A percentile compares a stretch with the other conserved stretches of the same genome.
phyloP scores from a whole-genome alignment of 2,888 invertebrate genomes.

The Chydorus sphaericus region DNA sequence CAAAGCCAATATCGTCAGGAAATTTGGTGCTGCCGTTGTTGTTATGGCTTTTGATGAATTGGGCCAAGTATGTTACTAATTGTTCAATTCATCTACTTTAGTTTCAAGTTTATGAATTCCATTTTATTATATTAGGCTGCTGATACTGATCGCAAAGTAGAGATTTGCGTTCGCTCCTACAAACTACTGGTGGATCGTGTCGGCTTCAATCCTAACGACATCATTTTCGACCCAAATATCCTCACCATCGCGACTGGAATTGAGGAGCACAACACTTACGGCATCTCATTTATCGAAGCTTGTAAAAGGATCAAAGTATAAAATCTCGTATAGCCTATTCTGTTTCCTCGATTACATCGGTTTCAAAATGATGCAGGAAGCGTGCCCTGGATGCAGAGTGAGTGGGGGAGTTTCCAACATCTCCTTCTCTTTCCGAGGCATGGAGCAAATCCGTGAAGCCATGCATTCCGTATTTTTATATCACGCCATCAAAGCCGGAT shows the following conservation, averaged over 20 bases:
- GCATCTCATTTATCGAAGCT: slow-evolving; percentile 37
- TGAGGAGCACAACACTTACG: slow-evolving; percentile 40
- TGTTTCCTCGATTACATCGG: not conserved
- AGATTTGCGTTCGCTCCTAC: slow-evolving; percentile 39
- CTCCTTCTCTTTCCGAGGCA: slow-evolving; percentile 42
- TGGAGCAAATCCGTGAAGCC: slow-evolving; percentile 37
- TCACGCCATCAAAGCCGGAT: slow-evolving; percentile 40
- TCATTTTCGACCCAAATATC: slow-evolving; percentile 44
- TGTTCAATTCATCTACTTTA: not conserved
- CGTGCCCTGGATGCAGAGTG: slow-evolving; percentile 31
- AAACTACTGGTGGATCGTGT: slow-evolving; percentile 34
- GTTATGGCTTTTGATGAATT: slow-evolving; percentile 44
- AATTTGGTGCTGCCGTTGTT: slow-evolving; percentile 40
- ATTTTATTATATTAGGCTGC: slow-evolving; percentile 30
- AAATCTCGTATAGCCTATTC: not conserved
- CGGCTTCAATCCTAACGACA: slow-evolving; percentile 38
- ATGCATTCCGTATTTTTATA: slow-evolving; percentile 43
- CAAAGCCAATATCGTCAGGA: slow-evolving; percentile 35
- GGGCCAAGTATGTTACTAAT: slow-evolving; percentile 32
- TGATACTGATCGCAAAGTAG: slow-evolving; percentile 34
- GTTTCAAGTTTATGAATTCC: not conserved
- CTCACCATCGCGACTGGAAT: slow-evolving; percentile 44
- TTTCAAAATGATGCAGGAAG: slow-evolving; percentile 19
- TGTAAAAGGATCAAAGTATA: slow-evolving; percentile 34
- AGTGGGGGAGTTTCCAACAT: slow-evolving; percentile 44